Base-by-base conservation (phyloP, 1,140 invertebrate genomes). In the Archivesica marissinica region DNA sequence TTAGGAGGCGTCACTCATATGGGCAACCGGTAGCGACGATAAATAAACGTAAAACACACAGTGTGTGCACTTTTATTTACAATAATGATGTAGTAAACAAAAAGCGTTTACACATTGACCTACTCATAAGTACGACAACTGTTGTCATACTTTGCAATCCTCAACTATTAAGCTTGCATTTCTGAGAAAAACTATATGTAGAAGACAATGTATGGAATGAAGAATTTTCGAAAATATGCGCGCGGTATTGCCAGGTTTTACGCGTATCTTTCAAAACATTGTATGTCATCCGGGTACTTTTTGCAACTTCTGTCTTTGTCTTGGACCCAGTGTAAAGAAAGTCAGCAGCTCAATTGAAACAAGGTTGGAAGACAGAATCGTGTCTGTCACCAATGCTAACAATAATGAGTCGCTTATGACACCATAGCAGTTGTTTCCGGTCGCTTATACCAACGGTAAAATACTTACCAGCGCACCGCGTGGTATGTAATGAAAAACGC, bases 391-490 rank as follows among this genome's bases (percentile, higher is more conserved):
- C 68, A 50, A 25, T 41, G 66, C 66, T 41, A 47, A 70, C 66
- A 70, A 70, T 70, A 44, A 72, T 20, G 68, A 72, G 39, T 50
- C 68, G 68, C 68, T 50, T 72, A 72, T 72, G 68, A 72, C 68
- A 72, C 68, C 11, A 17, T 28, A 72, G n/a, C 68, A 50, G 50
- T 72, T 72, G 41, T 72, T 72, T 72, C 68, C 68, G 68, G 68
- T 72, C 44, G 68, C 68, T 72, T 72, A 72, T 44, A 72, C n/a
- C 41, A 72, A 47, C 68, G 68, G 68, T 72, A 72, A 72, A 72
- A 33, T 17, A 72, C 68, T 72, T 72, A 72, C 41, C n/a, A 50
- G 41, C 25, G 50, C 28, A n/a, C 68, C 68, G 68, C 68, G 44
- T 52, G 68, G 68, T 20, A 11, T 38, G 25, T 72, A 44, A 72